phyloP scores from a whole-genome alignment of 2,113 vertebrate genomes.

The Apeltes quadracus region DNA sequence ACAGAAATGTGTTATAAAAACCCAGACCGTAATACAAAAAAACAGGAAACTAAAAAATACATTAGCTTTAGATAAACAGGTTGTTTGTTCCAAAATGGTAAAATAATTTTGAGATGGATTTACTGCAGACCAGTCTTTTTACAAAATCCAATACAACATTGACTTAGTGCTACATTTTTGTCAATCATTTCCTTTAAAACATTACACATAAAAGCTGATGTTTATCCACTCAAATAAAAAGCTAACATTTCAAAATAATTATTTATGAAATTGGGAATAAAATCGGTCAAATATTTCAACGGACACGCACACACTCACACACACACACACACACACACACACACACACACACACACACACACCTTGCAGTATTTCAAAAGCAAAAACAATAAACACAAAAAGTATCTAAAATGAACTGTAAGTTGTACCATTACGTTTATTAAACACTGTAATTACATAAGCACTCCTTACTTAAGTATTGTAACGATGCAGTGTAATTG shows the following conservation, averaged over 20 bases:
- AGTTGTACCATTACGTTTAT: not conserved
- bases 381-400: not conserved
- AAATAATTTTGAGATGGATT: not conserved
- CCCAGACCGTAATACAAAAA: not conserved
- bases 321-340: not conserved
- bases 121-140: not conserved
- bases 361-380: not conserved
- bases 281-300: not conserved
- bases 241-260: not conserved
- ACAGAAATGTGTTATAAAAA: conserved; percentile 12
- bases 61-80: not conserved
- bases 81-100: not conserved
- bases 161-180: not conserved
- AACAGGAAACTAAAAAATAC: not conserved
- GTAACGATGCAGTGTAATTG: not conserved
- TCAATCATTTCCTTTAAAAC: not conserved
- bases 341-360: not conserved
- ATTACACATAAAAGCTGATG: not conserved
- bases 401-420: not conserved
- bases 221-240: not conserved
- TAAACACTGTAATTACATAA: not conserved
- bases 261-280: not conserved
- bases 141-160: not conserved
- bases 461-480: too few species aligned
- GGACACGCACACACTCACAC: not conserved